phyloP scores from a whole-genome alignment of 2,888 invertebrate genomes.

The Metopia argyrocephala region DNA sequence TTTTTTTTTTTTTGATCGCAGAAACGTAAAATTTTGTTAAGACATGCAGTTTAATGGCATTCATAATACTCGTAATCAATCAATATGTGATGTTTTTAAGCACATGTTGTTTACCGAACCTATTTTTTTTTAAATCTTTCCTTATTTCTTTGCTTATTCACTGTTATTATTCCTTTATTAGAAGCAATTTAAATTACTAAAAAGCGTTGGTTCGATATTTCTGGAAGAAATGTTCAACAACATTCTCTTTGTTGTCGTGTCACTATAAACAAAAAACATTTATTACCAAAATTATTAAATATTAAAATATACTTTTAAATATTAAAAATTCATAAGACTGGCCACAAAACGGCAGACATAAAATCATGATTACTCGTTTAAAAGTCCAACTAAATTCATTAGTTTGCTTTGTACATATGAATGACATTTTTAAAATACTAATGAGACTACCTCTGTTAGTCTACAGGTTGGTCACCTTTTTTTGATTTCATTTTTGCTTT shows the following conservation, averaged over 20 bases:
- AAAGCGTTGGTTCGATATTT: neutral
- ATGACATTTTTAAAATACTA: conserved; percentile 57
- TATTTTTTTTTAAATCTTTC: too few species aligned
- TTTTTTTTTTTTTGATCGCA: too few species aligned
- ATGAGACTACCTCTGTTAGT: conserved; percentile 18
- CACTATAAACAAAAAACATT: neutral
- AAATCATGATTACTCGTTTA: conserved; percentile 16
- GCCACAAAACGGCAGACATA: neutral
- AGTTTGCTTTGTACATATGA: conserved; percentile 20
- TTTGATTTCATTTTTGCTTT: neutral
- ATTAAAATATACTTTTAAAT: too few species aligned
- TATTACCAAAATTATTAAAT: conserved; percentile 22
- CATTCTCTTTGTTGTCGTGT: neutral
- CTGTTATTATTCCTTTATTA: neutral
- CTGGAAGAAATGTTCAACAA: neutral
- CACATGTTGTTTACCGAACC: too few species aligned
- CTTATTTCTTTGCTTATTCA: too few species aligned
- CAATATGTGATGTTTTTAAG: too few species aligned
- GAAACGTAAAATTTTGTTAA: too few species aligned
- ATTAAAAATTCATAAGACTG: conserved; percentile 19
- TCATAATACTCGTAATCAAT: too few species aligned
- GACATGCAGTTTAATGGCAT: too few species aligned
- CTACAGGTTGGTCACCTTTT: neutral
- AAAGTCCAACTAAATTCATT: conserved; percentile 28
- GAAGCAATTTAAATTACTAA: neutral